Evolutionary conservation across 2,113 vertebrate species (phyloP), one percentile per base, ranked within the genome.

Genomic region (Scartelaos histophorus): DNA sequence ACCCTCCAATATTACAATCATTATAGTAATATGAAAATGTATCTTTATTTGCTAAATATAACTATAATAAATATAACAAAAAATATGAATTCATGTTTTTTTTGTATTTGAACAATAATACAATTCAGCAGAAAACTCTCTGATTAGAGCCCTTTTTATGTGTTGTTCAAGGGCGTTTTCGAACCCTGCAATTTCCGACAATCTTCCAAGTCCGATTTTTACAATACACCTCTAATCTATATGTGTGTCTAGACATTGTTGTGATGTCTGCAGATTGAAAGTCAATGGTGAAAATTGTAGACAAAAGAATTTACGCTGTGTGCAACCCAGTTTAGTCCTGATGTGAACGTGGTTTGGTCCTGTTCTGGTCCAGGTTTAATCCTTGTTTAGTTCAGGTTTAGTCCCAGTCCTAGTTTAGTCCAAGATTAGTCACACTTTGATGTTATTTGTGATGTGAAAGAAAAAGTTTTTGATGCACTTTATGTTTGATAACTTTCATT

Each of bases 101-200:
- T 17, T 35, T 16, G 29, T 62, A 35, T 38, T 35, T 10, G 7
- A 35, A 25, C 3, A 35, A 62, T 35, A 61, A 35, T 12, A 66
- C 2, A 54, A 65, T 21, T n/a, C 25, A 22, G 7, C 2, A 10
- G 12, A 21, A 24, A 57, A 51, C n/a, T 19, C 15, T 53, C 17
- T 53, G 19, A 53, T 53, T 53, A 53, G 17, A 53, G 19, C 17
- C 1, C 7, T 17, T 51, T 53, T 53, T 53, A 53, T 53, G 51
- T 53, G 51, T 53, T 53, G 51, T 53, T 53, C 51, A 53, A 54
- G 17, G 24, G 16, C 57, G 16, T 29, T 74, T 68, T 54, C 22
- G 24, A 17, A 22, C n/a, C 49, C 5, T 22, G 19, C n/a, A 17
- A 25, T 35, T 29, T 53, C n/a, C 3, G 15, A 38, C 7, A 4